Base-by-base conservation (phyloP, 2,113 vertebrate genomes). In the Porphyrio hochstetteri region DNA sequence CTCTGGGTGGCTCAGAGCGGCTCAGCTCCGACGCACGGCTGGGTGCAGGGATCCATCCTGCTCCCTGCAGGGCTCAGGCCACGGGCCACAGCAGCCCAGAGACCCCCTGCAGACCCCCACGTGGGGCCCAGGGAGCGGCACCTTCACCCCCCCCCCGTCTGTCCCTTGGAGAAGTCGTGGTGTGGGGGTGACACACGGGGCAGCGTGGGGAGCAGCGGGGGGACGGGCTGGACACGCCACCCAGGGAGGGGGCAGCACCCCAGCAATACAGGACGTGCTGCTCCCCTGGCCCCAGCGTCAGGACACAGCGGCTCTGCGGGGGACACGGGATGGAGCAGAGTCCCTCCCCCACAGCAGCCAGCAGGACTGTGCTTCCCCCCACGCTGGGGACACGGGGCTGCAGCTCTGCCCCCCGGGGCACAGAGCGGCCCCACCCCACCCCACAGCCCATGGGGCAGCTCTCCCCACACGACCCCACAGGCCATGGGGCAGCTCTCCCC, bases 21-120 rank as follows among this genome's bases (percentile, higher is more conserved):
- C 13, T 33, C 3, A 25, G 74, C n/a, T 53, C 70, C n/a, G 48
- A 33, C 42, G 23, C 24, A 21, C 0, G 5, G 31, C n/a, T 44
- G n/a, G 31, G 59, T 1, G 4, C 46, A 68, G 48, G 38, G 42
- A 23, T 36, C 42, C 12, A 10, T n/a, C 42, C 42, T 35, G 81
- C 76, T 61, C 46, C 20, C 44, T 4, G 27, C 36, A 52, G 64
- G 57, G 78, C 65, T 82, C 60, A 42, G 64, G 36, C 28, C 13
- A 28, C 31, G n/a, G 5, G 4, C 21, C 2, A 42, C 31, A 25
- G 52, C 13, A 46, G 31, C 24, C 11, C 9, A 11, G 36, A 72
- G 35, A 56, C 12, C 7, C 5, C 63, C 46, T 9, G 52, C 8
- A 35, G 27, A 61, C 46, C 29, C 6, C 1, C 0, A 15, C 0